phyloP scores from a whole-genome alignment of 2,113 vertebrate genomes.

The Python bivittatus region DNA sequence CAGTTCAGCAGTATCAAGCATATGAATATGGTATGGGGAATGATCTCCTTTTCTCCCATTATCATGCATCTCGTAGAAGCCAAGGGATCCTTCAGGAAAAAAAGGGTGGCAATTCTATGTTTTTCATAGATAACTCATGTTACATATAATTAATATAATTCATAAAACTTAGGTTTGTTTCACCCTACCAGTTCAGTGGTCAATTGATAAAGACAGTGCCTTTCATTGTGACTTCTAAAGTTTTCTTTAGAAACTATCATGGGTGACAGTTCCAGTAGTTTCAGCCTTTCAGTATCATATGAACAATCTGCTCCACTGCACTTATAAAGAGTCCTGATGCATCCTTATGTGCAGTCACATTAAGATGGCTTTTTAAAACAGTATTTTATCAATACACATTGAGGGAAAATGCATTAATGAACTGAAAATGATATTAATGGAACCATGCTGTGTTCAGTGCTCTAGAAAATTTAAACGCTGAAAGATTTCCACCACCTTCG shows the following conservation, averaged over 20 bases:
- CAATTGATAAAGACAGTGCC: neutral
- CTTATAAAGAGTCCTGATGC: neutral
- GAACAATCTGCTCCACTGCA: neutral
- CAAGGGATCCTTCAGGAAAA: neutral
- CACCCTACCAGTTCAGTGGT: neutral
- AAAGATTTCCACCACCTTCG: neutral
- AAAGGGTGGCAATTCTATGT: neutral
- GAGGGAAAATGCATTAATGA: neutral
- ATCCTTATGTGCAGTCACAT: neutral
- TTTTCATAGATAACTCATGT: neutral
- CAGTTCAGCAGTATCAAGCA: neutral
- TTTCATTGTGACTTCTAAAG: neutral
- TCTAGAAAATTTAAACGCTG: neutral
- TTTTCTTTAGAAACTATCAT: neutral
- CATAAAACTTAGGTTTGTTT: neutral
- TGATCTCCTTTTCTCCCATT: neutral
- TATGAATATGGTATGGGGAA: neutral
- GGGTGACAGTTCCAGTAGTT: neutral
- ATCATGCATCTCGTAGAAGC: neutral
- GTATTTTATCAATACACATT: neutral
- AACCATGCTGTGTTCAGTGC: neutral
- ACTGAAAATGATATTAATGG: neutral
- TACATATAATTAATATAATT: neutral
- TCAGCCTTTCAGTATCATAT: neutral
- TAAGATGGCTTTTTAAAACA: neutral